phyloP scores from a whole-genome alignment of 2,888 invertebrate genomes.

The Leptarthrus brevirostris region DNA sequence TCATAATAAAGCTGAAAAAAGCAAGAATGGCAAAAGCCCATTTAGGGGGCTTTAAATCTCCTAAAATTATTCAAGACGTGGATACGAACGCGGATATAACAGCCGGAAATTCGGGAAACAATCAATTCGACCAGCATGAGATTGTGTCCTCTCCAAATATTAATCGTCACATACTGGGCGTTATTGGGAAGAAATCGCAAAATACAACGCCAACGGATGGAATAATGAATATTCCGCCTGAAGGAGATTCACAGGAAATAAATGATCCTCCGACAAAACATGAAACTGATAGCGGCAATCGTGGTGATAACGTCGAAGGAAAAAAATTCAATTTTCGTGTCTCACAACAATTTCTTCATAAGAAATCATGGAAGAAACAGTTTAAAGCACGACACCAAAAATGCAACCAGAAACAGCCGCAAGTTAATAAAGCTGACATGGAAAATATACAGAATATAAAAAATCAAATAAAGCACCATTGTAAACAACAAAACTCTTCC shows the following conservation, averaged over 20 bases:
- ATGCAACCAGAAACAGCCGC: constrained; percentile 54
- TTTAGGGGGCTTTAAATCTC: constrained; percentile 33
- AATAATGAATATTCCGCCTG: background rate
- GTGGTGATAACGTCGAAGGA: background rate
- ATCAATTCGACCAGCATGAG: background rate
- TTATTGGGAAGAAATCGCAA: constrained; percentile 8
- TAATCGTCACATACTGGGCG: constrained; percentile 19
- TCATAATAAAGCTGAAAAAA: background rate
- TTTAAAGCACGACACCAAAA: constrained; percentile 59
- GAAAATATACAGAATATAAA: constrained; percentile 66
- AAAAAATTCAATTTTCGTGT: constrained; percentile 62
- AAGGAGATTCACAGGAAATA: constrained; percentile 3
- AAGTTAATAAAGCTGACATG: constrained; percentile 62
- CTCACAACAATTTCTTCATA: constrained; percentile 62
- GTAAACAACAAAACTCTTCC: constrained; percentile 15
- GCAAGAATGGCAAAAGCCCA: constrained; percentile 21
- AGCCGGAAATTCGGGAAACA: background rate
- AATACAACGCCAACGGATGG: background rate
- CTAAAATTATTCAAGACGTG: background rate
- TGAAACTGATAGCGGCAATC: constrained; percentile 18
- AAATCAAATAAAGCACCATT: constrained; percentile 61
- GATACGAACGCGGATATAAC: background rate
- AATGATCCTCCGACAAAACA: background rate
- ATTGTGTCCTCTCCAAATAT: background rate
- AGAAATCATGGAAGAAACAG: constrained; percentile 64